Evolutionary conservation across 1,140 invertebrate species (phyloP).

Genomic region (Sminthurinus signatus): DNA sequence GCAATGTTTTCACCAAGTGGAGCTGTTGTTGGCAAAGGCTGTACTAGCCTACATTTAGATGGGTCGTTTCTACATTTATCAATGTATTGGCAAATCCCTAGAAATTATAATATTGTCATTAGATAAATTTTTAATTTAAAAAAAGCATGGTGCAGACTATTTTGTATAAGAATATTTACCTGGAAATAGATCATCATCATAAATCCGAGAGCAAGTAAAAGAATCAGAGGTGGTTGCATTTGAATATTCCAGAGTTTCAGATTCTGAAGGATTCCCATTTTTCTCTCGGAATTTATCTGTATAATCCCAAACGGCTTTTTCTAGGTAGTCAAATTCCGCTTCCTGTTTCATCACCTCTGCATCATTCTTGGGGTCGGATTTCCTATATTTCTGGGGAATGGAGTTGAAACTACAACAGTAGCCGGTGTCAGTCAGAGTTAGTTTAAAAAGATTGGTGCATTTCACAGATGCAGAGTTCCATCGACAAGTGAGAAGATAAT

Average conservation of each 20-base stretch:
- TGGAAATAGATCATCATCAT: conserved; percentile 29
- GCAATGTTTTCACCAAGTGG: not conserved
- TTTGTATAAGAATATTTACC: no score
- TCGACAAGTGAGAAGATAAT: conserved; percentile 29
- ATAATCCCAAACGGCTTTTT: conserved; percentile 36
- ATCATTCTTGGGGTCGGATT: conserved; percentile 18
- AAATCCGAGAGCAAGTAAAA: conserved; percentile 25
- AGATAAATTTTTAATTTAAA: no score
- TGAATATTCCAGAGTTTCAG: not conserved
- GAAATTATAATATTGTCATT: no score
- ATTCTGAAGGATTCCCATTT: not conserved
- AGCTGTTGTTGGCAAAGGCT: not conserved
- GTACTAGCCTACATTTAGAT: conserved; percentile 19
- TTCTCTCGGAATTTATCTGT: conserved; percentile 19
- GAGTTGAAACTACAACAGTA: conserved; percentile 40
- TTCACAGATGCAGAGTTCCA: conserved; percentile 22
- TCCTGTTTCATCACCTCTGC: conserved; percentile 29
- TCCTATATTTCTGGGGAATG: conserved; percentile 14
- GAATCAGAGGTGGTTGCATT: conserved; percentile 15
- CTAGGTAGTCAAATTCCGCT: conserved; percentile 29
- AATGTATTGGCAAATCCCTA: conserved; percentile 27
- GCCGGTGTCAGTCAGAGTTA: conserved; percentile 36
- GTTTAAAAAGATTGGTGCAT: conserved; percentile 30
- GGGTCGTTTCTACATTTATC: conserved; percentile 34
- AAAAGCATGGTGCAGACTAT: no score